phyloP scores from a whole-genome alignment of 2,888 invertebrate genomes.

The Glomeris marginata region DNA sequence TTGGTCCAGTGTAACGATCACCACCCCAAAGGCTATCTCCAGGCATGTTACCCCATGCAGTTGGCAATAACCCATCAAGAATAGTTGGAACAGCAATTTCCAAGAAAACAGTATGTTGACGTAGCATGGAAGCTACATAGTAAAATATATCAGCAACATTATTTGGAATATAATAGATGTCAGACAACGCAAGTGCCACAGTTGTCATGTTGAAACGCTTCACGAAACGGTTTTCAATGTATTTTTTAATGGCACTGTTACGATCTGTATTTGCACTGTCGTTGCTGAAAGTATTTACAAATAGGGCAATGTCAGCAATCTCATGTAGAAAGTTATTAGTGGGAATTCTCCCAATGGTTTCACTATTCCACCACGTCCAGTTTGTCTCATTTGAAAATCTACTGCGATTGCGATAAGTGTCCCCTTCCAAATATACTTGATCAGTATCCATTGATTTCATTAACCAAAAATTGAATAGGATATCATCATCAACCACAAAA shows the following conservation, averaged over 20 bases:
- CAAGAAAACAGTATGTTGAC: not conserved
- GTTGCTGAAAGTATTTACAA: too few species aligned
- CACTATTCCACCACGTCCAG: too few species aligned
- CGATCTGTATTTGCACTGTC: too few species aligned
- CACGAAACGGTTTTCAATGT: not conserved
- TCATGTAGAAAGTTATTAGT: not conserved
- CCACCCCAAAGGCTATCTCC: too few species aligned
- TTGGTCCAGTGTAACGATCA: too few species aligned
- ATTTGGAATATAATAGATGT: not conserved
- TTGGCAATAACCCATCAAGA: not conserved
- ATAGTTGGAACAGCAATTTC: conserved; percentile 5
- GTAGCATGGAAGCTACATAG: not conserved
- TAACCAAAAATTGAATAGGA: conserved; percentile 2
- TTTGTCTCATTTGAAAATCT: too few species aligned
- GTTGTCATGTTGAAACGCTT: not conserved
- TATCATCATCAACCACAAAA: conserved; percentile 4
- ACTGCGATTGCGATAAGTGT: too few species aligned
- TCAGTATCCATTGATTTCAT: not conserved
- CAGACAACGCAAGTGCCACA: not conserved
- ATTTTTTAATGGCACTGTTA: not conserved
- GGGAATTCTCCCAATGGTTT: not conserved
- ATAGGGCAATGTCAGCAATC: not conserved
- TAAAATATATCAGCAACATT: not conserved
- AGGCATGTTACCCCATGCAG: not conserved
- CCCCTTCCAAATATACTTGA: too few species aligned